Conservation (phyloP, 2,888 invertebrate species). For the Amphipoea lucens region DNA sequence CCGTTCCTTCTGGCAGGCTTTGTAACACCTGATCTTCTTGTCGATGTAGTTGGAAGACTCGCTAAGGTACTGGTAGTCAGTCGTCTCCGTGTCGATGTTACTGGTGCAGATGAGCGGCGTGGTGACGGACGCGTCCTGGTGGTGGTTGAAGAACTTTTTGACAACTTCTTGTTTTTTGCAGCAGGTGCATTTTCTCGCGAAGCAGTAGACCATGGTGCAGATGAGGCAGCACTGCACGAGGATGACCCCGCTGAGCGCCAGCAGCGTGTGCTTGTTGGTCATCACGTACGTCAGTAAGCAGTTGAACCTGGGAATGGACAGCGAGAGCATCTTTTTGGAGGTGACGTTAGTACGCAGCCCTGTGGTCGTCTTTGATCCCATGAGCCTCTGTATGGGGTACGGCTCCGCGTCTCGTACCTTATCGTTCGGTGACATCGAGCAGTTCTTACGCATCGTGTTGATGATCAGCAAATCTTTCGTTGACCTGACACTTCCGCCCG, state of each 20-base stretch:
- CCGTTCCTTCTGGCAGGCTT: constrained; percentile 81
- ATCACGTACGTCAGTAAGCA: constrained; percentile 49
- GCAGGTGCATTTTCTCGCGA: constrained; percentile 71
- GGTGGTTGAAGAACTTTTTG: constrained; percentile 79
- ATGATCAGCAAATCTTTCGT: constrained; percentile 77
- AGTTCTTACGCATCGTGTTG: constrained; percentile 51
- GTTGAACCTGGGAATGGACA: background rate
- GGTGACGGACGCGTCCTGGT: constrained; percentile 83
- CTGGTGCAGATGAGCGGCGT: constrained; percentile 84
- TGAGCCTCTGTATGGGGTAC: background rate
- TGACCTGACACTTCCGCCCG: constrained; percentile 48
- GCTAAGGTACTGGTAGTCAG: constrained; percentile 77
- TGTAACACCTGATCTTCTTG: constrained; percentile 83
- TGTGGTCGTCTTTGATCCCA: background rate
- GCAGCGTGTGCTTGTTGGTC: constrained; percentile 71
- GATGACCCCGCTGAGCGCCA: constrained; percentile 71
- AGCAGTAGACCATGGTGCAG: constrained; percentile 76
- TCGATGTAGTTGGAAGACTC: constrained; percentile 79
- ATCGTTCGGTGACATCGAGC: background rate
- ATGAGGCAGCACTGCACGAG: constrained; percentile 79
- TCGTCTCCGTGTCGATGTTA: constrained; percentile 82
- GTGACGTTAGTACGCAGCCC: fast-evolving
- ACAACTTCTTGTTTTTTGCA: constrained; percentile 73
- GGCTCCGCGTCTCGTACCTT: background rate
- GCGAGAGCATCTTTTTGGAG: too few relatives aligned